phyloP scores from a whole-genome alignment of 2,888 invertebrate genomes.

The Elysia crispata region DNA sequence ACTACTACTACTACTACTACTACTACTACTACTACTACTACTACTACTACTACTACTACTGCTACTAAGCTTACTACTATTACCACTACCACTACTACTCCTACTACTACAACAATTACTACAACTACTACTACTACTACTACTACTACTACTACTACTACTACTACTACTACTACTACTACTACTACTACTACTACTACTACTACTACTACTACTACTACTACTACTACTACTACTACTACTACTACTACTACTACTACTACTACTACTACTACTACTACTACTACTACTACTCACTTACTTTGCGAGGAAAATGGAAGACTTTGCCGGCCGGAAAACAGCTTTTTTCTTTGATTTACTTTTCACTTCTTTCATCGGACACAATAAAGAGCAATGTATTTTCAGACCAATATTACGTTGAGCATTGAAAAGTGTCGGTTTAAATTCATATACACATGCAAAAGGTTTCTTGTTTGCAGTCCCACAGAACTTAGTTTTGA shows the following conservation, averaged over 20 bases:
- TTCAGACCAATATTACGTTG: too few species aligned
- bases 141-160: slow-evolving; percentile 9
- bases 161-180: slow-evolving; percentile 9
- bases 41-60: slow-evolving; percentile 4
- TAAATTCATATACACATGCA: too few species aligned
- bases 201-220: slow-evolving; percentile 9
- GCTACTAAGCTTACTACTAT: too few species aligned
- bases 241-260: slow-evolving; percentile 9
- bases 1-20: slow-evolving; percentile 9
- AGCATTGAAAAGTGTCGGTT: too few species aligned
- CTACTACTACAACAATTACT: too few species aligned
- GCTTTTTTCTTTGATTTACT: too few species aligned
- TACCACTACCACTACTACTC: too few species aligned
- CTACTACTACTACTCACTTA: background rate
- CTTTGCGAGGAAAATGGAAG: background rate
- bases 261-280: slow-evolving; percentile 9
- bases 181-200: slow-evolving; percentile 9
- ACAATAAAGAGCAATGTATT: too few species aligned
- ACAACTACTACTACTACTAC: slow-evolving; percentile 2
- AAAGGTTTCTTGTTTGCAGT: too few species aligned
- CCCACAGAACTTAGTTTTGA: too few species aligned
- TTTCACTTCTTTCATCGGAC: too few species aligned
- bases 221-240: slow-evolving; percentile 9
- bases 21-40: slow-evolving; percentile 9
- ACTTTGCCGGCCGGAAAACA: too few species aligned